A percentile compares a stretch with the other conserved stretches of the same genome.
Evolutionary conservation across 2,113 vertebrate species (phyloP).

Genomic region (Dipodomys ordii): DNA sequence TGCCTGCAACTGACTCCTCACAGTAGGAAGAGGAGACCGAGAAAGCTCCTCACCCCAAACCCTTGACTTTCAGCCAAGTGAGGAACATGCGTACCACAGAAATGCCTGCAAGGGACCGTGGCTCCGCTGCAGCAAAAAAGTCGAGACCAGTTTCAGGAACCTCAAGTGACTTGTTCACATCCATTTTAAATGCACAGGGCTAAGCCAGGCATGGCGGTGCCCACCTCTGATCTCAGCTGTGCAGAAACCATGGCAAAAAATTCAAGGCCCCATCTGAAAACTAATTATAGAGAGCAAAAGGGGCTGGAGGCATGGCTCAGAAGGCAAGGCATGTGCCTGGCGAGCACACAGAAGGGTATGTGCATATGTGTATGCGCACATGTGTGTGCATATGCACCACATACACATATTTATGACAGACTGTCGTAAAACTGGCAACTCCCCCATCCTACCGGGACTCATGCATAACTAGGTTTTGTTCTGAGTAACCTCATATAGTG

Average conservation of each 20-base stretch:
- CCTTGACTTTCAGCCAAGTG: background rate
- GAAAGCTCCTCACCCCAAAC: background rate
- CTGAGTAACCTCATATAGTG: constrained; percentile 6
- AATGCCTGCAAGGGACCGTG: background rate
- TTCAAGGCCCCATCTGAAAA: too few species aligned
- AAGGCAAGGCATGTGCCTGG: too few species aligned
- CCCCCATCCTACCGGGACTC: background rate
- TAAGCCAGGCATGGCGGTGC: too few species aligned
- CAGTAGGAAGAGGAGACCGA: background rate
- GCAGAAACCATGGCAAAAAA: too few species aligned
- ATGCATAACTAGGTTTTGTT: background rate
- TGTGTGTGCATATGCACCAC: too few species aligned
- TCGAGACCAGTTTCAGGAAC: background rate
- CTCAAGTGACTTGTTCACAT: background rate
- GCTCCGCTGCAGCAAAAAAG: background rate
- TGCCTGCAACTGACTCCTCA: background rate
- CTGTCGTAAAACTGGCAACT: background rate
- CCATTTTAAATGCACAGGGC: constrained; percentile 1
- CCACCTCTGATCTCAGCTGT: too few species aligned
- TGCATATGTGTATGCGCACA: too few species aligned
- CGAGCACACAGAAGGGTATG: too few species aligned
- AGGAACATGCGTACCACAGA: background rate
- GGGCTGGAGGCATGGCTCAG: too few species aligned
- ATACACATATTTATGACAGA: too few species aligned
- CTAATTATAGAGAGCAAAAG: too few species aligned